Evolutionary conservation across 2,113 vertebrate species (phyloP).

Genomic region (Tonatia bakeri): DNA sequence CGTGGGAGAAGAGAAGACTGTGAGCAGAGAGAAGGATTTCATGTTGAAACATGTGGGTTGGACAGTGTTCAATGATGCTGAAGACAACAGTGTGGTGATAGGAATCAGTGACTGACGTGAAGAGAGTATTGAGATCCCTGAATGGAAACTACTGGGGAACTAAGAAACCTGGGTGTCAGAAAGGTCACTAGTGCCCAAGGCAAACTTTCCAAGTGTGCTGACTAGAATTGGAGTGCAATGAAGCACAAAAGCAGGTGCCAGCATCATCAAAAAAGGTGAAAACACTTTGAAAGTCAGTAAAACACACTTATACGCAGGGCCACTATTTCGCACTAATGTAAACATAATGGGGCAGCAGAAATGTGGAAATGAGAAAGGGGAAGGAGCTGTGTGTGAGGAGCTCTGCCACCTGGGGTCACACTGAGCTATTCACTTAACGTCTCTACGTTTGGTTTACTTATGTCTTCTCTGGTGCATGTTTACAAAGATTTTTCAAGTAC

Average conservation of each 20-base stretch:
- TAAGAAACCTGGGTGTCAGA: neutral
- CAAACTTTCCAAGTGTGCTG: neutral
- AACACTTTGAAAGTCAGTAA: neutral
- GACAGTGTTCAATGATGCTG: neutral
- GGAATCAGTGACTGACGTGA: neutral
- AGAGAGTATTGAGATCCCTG: neutral
- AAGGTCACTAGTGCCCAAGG: neutral
- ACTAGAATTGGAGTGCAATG: neutral
- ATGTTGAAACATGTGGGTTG: conserved; percentile 17
- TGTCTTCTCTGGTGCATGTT: neutral
- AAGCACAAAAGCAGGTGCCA: neutral
- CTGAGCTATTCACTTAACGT: neutral
- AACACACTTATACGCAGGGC: neutral
- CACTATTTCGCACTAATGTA: neutral
- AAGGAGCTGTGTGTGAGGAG: neutral
- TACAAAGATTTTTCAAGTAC: neutral
- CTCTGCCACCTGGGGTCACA: neutral
- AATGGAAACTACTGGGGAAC: neutral
- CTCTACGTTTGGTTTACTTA: neutral
- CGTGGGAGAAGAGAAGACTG: conserved; percentile 16
- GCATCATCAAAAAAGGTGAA: neutral
- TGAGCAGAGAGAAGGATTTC: conserved; percentile 1
- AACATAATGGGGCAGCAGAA: too few species aligned
- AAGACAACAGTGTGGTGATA: neutral
- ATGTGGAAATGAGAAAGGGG: neutral